Evolutionary conservation across 2,113 vertebrate genomes (phyloP), one percentile per base, ranked within the genome.

Genomic region (Rhinoderma darwinii): DNA sequence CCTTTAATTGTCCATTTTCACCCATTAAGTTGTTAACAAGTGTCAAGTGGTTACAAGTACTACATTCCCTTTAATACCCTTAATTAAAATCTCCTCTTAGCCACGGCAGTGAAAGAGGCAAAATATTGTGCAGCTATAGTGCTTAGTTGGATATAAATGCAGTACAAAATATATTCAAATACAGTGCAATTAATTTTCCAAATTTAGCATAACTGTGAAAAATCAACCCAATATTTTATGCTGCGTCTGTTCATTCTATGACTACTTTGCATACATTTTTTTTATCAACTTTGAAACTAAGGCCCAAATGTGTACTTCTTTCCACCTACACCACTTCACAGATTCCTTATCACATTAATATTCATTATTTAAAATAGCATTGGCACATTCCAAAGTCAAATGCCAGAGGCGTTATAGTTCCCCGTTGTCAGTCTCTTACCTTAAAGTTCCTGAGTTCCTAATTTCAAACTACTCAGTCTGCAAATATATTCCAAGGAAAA

Each of bases 341-440:
- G 35, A 84, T 75, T 84, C n/a, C 39, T 75, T 75, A 84, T 75
- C 70, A 22, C 70, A 84, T 84, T 84, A 84, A 84, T 84, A 84
- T 84, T 84, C 83, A 84, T 84, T 75, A 84, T 84, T 75, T 84
- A 75, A 84, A 84, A 84, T 74, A 84, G 50, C 83, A 84, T 84
- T 84, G 83, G 83, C 83, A 75, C 50, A 84, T 84, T 84, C 83
- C 83, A 84, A 84, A 84, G 83, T 74, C 70, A 75, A 84, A 84
- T 84, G 83, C 83, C 72, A 84, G 72, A 84, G 83, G 83, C 83
- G 9, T 84, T 56, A 56, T 84, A 73, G 83, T 61, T 84, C 83
- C 83, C 83, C 72, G 70, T 84, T 76, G 70, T 75, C 83, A 84
- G 50, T 61, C 47, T 84, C 70, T 44, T 84, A 43, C 83, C 83